Base-by-base conservation (phyloP, 2,113 vertebrate genomes). In the Anser cygnoides region DNA sequence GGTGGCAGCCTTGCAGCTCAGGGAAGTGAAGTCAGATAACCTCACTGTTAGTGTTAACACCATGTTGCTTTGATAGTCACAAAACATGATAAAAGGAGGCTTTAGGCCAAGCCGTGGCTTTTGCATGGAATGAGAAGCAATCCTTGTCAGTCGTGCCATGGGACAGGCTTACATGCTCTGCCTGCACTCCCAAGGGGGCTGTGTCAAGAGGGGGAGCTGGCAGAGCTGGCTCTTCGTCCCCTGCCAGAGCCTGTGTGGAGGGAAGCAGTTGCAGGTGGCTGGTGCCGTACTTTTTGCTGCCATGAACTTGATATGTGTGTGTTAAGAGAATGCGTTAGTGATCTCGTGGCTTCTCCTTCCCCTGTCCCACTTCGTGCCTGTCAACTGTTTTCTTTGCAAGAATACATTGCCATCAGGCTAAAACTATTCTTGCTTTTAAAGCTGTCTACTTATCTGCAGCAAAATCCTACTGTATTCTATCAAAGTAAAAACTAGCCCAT, bases 301-400 rank as follows among this genome's bases (percentile, higher is more conserved):
- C 10, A 17, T 0, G 0, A 52, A 33, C 26, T 46, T 31, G 20
- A 11, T 21, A 4, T 31, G 7, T 4, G 1, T 61, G 12, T 52
- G 11, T 79, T 29, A 46, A 29, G 39, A 59, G 22, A 25, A 6
- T 9, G 43, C 23, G 49, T 31, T 33, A 13, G 25, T 28, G 19
- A 14, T 46, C 52, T 52, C 23, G 13, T 41, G 17, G 39, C 22
- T 87, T 79, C 13, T 77, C 22, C 28, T 84, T 87, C 55, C 37
- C 10, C 13, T 68, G 6, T 59, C 67, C 41, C 8, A 25, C 13
- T 11, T 77, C 5, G 29, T 1, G 6, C 73, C 41, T 71, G 59
- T 75, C 11, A 76, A 4, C 19, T 10, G 4, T 50, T 80, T 10
- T 29, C 41, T 87, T 66, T 66, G 41, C 39, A 87, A 31, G 85